Evolutionary conservation across 2,113 vertebrate genomes (phyloP), one percentile per base, ranked within the genome.

Genomic region (Spermophilus dauricus): DNA sequence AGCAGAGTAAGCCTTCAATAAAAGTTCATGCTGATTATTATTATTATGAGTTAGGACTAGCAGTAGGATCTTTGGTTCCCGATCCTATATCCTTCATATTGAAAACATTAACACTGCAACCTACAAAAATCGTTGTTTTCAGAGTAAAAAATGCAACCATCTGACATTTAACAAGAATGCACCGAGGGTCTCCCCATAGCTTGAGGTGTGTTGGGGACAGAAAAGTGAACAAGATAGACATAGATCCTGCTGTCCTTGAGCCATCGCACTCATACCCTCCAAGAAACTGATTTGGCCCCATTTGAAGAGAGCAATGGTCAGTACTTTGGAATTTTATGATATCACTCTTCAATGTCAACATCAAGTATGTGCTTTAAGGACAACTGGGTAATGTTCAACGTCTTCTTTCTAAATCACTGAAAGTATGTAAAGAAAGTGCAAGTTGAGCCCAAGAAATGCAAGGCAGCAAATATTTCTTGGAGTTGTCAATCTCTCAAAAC

Each of bases 381-480:
- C 18, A 0, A 8, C 30, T 17, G 37, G 37, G 18, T 17, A 58
- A 17, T 34, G 18, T 5, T 34, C 18, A 2, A 39, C 2, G 1
- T 73, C 84, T 32, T 67, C 26, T 67, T n/a, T 65, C 39, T 70
- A 82, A 84, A 81, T 81, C 75, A 89, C 45, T 24, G 0, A 81
- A 20, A 84, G 37, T 32, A 32, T 14, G 34, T 88, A 56, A 61
- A 80, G 20, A 78, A 97, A 81, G 81, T 17, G 1, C 53, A 48
- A 95, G 34, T 39, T 0, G 1, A 85, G 24, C 91, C 78, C 26
- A 84, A 88, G 32, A 32, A 28, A 22, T 58, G 22, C 22, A 73
- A 86, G 24, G 16, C 9, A 61, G 89, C 26, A 81, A 34, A 34
- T 26, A 37, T 53, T 90, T 97, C 37, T 88, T 81, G 48, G 51